phyloP scores from a whole-genome alignment of 1,140 invertebrate species.

The Heliconius nattereri region DNA sequence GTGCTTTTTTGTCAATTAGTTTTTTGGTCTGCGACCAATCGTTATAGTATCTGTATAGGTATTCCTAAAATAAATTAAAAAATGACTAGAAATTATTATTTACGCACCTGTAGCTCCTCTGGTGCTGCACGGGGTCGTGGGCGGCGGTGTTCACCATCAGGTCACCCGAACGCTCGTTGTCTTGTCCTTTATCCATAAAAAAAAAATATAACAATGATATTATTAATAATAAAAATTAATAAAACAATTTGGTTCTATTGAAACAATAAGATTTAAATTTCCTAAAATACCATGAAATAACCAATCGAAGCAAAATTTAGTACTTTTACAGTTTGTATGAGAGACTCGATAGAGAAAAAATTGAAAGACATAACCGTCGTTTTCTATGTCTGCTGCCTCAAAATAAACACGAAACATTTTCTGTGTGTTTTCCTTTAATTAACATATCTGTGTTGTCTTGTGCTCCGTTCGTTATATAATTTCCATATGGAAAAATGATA shows the following conservation, averaged over 20 bases:
- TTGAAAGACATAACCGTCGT: conserved; percentile 59
- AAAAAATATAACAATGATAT: neutral
- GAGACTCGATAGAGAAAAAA: conserved; percentile 45
- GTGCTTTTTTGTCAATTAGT: no score
- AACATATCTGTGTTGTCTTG: conserved; percentile 79
- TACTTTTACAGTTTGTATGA: neutral
- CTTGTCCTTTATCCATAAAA: no score
- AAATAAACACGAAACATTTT: conserved; percentile 68
- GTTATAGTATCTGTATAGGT: no score
- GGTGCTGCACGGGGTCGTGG: no score
- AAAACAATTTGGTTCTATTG: neutral
- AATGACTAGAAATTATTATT: neutral
- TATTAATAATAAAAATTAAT: neutral
- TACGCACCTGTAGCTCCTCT: no score
- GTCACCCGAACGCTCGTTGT: no score
- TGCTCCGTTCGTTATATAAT: conserved; percentile 72
- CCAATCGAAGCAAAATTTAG: neutral
- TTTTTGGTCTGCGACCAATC: no score
- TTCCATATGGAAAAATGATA: conserved; percentile 80
- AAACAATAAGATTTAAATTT: neutral
- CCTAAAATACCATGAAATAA: neutral
- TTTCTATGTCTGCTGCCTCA: conserved; percentile 58
- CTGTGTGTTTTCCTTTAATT: conserved; percentile 78
- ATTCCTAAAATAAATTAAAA: no score
- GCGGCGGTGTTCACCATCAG: no score